Base-by-base conservation (phyloP, 1,140 invertebrate genomes). In the Anthonomus grandis region DNA sequence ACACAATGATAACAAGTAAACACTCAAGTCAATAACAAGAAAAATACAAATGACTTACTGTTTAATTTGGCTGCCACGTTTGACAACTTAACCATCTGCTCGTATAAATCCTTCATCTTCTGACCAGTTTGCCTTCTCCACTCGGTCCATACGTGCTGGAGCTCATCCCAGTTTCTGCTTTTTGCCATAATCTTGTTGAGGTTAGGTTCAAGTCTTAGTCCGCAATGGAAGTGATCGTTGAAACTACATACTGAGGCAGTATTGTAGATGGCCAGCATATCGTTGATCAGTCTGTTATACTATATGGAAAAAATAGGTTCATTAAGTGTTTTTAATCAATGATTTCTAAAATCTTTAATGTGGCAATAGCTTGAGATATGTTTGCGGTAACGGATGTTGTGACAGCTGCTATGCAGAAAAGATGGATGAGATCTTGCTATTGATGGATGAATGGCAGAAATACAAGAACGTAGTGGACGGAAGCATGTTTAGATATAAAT, bases 191-290 rank as follows among this genome's bases (percentile, higher is more conserved):
- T 80, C 60, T 76, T 74, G 64, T 81, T 81, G 4, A 85, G 71
- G 55, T 92, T 89, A 37, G 91, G 91, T 68, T 94, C 90, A 1
- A 94, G 75, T 38, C 84, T 80, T 0, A 93, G 75, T 13, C 87
- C 86, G 64, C 91, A 93, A 55, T 84, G 79, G 68, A 90, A 86
- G 0, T 87, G 88, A 66, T 91, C 85, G 67, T 91, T 87, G 73
- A 87, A 87, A 2, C 85, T 87, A 68, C 91, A 93, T 44, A 93
- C 86, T 34, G 86, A 86, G 1, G 90, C 90, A n/a, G 81, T 84
- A 66, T 92, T 91, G 75, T 92, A 95, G 12, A 93, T 85, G 2
- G 86, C 84, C 27, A 93, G 75, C 91, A 95, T 94, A 62, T 92
- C 86, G 66, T 92, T 90, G 53, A 90, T 85, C 13, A 93, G 73